Conservation (phyloP, 2,113 vertebrate genomes). For the Galbula dea region DNA sequence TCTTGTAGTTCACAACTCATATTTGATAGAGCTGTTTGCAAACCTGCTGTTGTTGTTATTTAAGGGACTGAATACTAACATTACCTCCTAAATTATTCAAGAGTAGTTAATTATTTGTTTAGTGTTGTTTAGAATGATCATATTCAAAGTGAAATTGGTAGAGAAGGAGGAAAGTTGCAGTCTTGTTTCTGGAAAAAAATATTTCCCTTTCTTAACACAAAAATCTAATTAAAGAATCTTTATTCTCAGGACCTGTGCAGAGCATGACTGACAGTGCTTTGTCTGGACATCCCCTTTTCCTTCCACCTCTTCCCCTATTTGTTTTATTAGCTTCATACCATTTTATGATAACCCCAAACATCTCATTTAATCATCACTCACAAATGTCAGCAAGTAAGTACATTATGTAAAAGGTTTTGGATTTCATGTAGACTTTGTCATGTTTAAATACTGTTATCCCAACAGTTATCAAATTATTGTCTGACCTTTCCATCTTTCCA, state of each 20-base stretch:
- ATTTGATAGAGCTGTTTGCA: background rate
- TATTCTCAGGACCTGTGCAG: background rate
- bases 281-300: background rate
- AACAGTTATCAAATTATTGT: conserved; percentile 32
- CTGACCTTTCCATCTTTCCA: conserved; percentile 62
- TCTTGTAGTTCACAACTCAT: background rate
- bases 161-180: background rate
- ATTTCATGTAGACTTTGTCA: background rate
- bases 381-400: conserved; percentile 4
- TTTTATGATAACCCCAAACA: background rate
- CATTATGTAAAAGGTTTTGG: background rate
- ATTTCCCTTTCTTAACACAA: background rate
- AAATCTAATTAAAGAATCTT: background rate
- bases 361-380: background rate
- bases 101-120: background rate
- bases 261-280: background rate
- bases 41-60: background rate
- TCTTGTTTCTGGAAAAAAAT: background rate
- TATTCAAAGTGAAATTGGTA: background rate
- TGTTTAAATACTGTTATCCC: conserved; percentile 15
- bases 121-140: background rate
- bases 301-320: background rate
- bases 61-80: background rate
- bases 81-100: background rate
- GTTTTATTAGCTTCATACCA: background rate